Evolutionary conservation across 2,888 invertebrate species (phyloP), one percentile per base, ranked within the genome.

Genomic region (Lepeophtheirus nordmannii): DNA sequence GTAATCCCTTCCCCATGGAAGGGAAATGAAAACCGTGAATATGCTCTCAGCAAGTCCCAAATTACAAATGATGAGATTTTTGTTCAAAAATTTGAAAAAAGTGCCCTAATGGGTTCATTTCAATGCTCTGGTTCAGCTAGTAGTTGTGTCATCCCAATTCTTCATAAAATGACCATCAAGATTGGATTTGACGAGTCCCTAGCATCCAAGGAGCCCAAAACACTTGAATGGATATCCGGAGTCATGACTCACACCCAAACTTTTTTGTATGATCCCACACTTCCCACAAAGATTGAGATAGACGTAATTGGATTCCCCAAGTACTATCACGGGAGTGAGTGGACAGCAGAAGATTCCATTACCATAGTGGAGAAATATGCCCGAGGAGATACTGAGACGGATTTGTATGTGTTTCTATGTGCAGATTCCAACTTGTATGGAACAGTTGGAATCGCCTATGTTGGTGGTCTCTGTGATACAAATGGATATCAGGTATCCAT

Each of bases 191-290:
- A 60, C 37, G 38, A 17, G 17, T 20, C 22, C 11, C 38, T 60
- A 10, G 60, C 10, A 30, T 10, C 22, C 8, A 60, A 60, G n/a
- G 60, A 37, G 11, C 23, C 60, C 1, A 22, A 60, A 23, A 23
- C 38, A 60, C 37, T 37, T 20, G 30, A 60, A 22, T 60, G 60
- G 60, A 60, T 60, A 2, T 60, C 60, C 1, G 38, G 38, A 10
- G 60, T 60, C 37, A 14, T 60, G 23, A 38, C 60, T 60, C 60
- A 60, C 30, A 60, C 60, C 17, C 60, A 60, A 23, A 38, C 60
- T 22, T 38, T 37, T 14, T 60, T 60, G 10, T 60, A 60, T 14
- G 37, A 60, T 60, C 60, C 60, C 30, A 23, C 60, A 14, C 60
- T 60, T 30, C 38, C 23, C 37, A 60, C 23, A 14, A 37, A 38